Evolutionary conservation across 2,797 vertebrate species (phyloP).

Genomic region (Phrynocephalus vlangalii): DNA sequence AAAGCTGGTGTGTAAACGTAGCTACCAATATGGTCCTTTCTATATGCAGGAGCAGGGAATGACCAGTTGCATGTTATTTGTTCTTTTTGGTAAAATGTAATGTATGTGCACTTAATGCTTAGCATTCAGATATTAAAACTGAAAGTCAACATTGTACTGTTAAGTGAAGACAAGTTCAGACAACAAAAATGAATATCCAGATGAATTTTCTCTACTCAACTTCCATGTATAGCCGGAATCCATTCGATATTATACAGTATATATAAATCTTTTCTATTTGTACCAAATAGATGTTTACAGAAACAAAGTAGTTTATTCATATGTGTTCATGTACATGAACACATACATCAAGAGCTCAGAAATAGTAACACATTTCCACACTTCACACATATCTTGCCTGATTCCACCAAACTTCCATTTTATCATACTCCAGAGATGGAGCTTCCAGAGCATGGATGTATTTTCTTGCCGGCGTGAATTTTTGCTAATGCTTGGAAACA

Average conservation of each 20-base stretch:
- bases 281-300: not conserved
- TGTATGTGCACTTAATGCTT: not conserved
- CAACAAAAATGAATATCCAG: not conserved
- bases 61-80: not conserved
- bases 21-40: not conserved
- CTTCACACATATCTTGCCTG: too few species aligned
- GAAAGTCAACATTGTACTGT: not conserved
- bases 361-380: too few species aligned
- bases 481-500: not conserved
- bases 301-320: not conserved
- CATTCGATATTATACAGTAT: not conserved
- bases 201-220: not conserved
- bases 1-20: not conserved
- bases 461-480: not conserved
- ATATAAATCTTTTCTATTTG: not conserved
- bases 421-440: not conserved
- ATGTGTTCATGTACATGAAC: not conserved
- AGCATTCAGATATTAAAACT: not conserved
- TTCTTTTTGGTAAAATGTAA: not conserved
- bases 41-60: too few species aligned
- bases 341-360: not conserved
- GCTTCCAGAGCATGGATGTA: not conserved
- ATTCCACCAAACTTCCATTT: not conserved
- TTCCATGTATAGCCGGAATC: not conserved
- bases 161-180: not conserved